phyloP scores from a whole-genome alignment of 2,888 invertebrate species.

The Zaprionus obscuricornis region DNA sequence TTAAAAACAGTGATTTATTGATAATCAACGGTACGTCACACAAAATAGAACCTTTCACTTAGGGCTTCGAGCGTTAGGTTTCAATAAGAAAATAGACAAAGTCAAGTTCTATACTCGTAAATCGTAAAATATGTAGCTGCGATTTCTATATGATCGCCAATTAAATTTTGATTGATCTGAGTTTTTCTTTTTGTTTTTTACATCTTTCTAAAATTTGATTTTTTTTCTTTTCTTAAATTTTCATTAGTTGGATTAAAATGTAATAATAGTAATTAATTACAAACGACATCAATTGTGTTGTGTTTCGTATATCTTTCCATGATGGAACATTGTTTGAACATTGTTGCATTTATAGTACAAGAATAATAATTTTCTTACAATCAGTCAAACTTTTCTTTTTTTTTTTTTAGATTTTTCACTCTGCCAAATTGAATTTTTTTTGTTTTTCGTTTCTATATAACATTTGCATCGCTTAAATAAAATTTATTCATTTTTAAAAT shows the following conservation, averaged over 20 bases:
- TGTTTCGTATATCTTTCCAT: neutral
- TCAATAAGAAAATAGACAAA: constrained; percentile 52
- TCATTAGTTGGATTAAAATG: constrained; percentile 35
- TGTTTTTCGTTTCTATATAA: too few species aligned
- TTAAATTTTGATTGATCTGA: constrained; percentile 28
- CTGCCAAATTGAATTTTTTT: too few species aligned
- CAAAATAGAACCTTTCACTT: constrained; percentile 16
- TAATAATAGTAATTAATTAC: neutral
- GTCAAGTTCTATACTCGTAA: constrained; percentile 40
- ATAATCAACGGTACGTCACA: constrained; percentile 39
- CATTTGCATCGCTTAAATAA: too few species aligned
- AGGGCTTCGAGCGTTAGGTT: constrained; percentile 25
- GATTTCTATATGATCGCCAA: constrained; percentile 33
- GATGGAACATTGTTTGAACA: constrained; percentile 4
- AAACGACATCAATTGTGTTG: neutral
- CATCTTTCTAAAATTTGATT: constrained; percentile 23
- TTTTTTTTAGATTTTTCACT: too few species aligned
- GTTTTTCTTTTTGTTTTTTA: neutral
- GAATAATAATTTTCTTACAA: neutral
- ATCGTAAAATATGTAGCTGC: constrained; percentile 45
- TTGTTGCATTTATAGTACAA: neutral
- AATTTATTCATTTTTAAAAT: too few species aligned
- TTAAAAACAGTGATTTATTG: constrained; percentile 57
- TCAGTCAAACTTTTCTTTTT: constrained; percentile 9
- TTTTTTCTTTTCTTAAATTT: constrained; percentile 37